Base-by-base conservation (phyloP, 2,113 vertebrate genomes). In the Peromyscus maniculatus region DNA sequence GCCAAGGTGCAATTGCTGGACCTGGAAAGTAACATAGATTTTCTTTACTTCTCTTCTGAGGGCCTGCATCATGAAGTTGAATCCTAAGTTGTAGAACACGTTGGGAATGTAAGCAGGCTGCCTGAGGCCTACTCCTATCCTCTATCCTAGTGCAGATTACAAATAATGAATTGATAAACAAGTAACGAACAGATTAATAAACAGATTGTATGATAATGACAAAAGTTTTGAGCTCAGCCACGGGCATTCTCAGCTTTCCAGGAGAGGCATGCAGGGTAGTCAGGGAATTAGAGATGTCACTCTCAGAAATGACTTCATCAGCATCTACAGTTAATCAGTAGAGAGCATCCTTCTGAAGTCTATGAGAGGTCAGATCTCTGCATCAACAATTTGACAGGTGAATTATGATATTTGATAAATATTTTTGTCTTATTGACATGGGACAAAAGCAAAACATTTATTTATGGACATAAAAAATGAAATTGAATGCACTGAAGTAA, bases 401-500 rank as follows among this genome's bases (percentile, higher is more conserved):
- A 87, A 83, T 90, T 84, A 75, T 39, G 57, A 82, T 66, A 91
- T 69, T 83, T 91, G 46, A 80, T 87, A 89, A 92, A 83, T 93
- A 78, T 82, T 94, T 96, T 88, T 75, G 16, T 93, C 66, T 86
- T 78, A 69, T 46, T 94, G 31, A 74, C 46, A 72, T 52, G 46
- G 78, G 15, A 78, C 59, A 92, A 79, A 84, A 94, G 24, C 74
- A 95, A 96, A 94, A 67, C 52, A 92, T 59, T 57, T 82, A 90
- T 62, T 91, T 64, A 71, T 71, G 36, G 17, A 71, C 28, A 77
- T 77, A 86, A 80, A 94, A 55, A 55, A 69, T 91, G 64, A 88
- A 94, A 91, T 88, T 52, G 97, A 74, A 88, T 77, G 79, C 22
- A 66, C 46, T 64, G 82, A 89, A 97, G 90, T 59, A 59, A 91